Conservation (phyloP, 2,113 vertebrate species). For the Falcunculus frontatus region DNA sequence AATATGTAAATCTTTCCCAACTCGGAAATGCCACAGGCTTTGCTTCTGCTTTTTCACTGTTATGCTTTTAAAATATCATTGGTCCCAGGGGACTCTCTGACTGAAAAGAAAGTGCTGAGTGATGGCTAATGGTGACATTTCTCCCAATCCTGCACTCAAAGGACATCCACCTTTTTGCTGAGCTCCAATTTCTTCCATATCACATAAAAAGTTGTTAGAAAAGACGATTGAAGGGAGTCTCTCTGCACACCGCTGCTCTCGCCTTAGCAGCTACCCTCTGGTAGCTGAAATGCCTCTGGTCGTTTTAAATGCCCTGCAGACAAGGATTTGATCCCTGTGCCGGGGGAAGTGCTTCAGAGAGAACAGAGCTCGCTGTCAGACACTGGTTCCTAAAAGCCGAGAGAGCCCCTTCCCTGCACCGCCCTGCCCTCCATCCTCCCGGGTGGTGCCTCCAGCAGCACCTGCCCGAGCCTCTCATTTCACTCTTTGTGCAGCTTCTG, state of each 20-base stretch:
- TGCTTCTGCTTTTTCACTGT: slow-evolving; percentile 57
- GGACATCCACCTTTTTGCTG: not conserved
- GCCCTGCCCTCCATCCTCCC: fast-evolving
- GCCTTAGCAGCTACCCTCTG: fast-evolving
- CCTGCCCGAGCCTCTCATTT: not conserved
- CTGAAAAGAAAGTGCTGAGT: slow-evolving; percentile 60
- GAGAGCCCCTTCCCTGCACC: fast-evolving
- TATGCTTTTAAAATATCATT: slow-evolving; percentile 54
- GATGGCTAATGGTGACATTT: not conserved
- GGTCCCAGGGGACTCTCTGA: slow-evolving; percentile 43
- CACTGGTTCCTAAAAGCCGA: fast-evolving
- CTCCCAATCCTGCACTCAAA: not conserved
- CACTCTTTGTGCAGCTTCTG: not conserved
- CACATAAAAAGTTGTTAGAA: not conserved
- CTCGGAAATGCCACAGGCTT: not conserved
- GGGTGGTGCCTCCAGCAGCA: fast-evolving
- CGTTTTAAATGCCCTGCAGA: not conserved
- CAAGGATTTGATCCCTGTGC: not conserved
- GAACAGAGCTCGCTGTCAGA: not conserved
- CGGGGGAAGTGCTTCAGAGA: not conserved
- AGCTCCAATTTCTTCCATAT: not conserved
- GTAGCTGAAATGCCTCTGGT: too few species aligned
- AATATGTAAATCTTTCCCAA: slow-evolving; percentile 19
- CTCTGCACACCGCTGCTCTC: fast-evolving
- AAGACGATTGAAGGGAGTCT: not conserved